Evolutionary conservation across 2,888 invertebrate species (phyloP), one percentile per base, ranked within the genome.

Genomic region (Drosophila crucigera): DNA sequence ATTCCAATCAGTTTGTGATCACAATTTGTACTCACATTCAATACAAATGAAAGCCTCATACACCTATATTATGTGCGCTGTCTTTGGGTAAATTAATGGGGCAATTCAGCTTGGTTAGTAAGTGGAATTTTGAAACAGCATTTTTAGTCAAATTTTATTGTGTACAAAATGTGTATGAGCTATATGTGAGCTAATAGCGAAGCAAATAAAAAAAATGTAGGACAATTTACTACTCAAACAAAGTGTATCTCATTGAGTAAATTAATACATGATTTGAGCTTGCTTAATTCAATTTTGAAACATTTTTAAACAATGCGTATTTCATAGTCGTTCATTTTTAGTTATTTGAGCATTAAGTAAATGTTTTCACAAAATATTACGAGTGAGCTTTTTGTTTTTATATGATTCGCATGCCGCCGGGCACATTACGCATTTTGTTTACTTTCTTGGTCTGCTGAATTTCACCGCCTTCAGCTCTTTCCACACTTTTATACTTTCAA

Each of bases 351-450:
- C 22, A n/a, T 54, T 58, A 41, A 41, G 19, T 47, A 31, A 37
- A 53, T 62, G 61, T 76, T 75, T 60, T 64, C 65, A 66, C 58
- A 76, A 69, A 35, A 41, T 76, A 52, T 74, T 69, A 52, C 43
- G 64, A 58, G 35, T 62, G 39, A 43, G 62, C 49, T 56, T 25
- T 37, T 3, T 77, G 33, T 62, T 35, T 58, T 50, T 31, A 37
- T 39, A 30, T 73, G 22, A 56, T 30, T 30, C 60, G 39, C 68
- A 79, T 68, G 66, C 68, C 77, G 63, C 33, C 59, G 43, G 64
- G 64, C 59, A 60, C 41, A 55, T 67, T 73, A 64, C 59, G 64
- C 37, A 69, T 66, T 82, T 79, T 73, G 73, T 79, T 79, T 78
- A 70, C 78, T 73, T 68, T 54, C 22, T 65, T 52, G 66, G 54